phyloP scores from a whole-genome alignment of 2,888 invertebrate species.

The Hirtodrosophila cameraria region DNA sequence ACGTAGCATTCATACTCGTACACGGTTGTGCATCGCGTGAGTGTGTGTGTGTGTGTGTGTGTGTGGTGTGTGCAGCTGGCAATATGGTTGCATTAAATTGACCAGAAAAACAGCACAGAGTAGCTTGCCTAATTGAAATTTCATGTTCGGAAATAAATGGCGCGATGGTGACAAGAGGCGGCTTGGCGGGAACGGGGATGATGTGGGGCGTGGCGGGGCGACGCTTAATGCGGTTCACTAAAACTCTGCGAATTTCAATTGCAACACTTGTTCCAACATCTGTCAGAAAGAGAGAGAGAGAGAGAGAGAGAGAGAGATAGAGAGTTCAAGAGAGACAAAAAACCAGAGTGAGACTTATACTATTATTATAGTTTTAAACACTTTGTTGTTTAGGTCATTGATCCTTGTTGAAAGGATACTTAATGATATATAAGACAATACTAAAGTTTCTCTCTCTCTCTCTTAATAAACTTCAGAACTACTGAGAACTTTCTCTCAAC shows the following conservation, averaged over 20 bases:
- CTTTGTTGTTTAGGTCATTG: slow-evolving; percentile 4
- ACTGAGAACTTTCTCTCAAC: no score
- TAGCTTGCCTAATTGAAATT: slow-evolving; percentile 81
- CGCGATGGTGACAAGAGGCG: slow-evolving; percentile 27
- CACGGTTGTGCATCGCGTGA: neutral
- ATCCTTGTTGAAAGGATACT: neutral
- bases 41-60: slow-evolving; percentile 4
- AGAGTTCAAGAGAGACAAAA: no score
- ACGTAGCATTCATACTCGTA: slow-evolving; percentile 35
- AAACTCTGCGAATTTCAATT: slow-evolving; percentile 22
- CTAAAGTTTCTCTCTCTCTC: no score
- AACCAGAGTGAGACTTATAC: neutral
- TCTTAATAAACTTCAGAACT: no score
- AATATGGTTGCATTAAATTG: slow-evolving; percentile 75
- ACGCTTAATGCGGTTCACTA: slow-evolving; percentile 25
- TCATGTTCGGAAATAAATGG: slow-evolving; percentile 78
- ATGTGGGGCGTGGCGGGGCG: neutral
- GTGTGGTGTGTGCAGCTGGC: slow-evolving; percentile 27
- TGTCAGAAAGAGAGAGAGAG: neutral
- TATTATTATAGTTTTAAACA: neutral
- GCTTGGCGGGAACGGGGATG: neutral
- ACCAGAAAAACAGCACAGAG: slow-evolving; percentile 75
- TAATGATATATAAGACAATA: no score
- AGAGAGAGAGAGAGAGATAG: neutral
- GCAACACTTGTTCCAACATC: neutral